phyloP scores from a whole-genome alignment of 2,113 vertebrate genomes.

The Potamarius usumacintae region DNA sequence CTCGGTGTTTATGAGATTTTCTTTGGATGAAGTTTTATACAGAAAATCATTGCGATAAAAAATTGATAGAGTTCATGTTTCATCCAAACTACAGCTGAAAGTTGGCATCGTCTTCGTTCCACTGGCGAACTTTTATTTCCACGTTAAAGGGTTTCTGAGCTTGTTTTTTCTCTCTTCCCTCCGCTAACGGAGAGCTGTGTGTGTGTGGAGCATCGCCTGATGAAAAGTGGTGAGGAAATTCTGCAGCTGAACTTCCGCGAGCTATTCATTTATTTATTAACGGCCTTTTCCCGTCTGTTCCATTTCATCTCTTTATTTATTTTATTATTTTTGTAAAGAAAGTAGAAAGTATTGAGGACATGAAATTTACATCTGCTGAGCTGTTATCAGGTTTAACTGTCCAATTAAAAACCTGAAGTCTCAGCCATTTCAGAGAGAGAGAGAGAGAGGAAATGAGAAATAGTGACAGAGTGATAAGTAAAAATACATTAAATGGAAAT shows the following conservation, averaged over 20 bases:
- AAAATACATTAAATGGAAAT: neutral
- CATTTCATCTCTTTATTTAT: neutral
- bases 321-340: neutral
- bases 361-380: conserved; percentile 20
- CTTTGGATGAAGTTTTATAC: neutral
- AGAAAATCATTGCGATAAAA: neutral
- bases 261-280: neutral
- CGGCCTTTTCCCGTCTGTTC: neutral
- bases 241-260: neutral
- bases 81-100: neutral
- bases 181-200: neutral
- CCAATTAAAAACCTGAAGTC: neutral
- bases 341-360: neutral
- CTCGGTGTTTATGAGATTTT: neutral
- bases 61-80: neutral
- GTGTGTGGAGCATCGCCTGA: neutral
- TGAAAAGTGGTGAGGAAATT: neutral
- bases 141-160: neutral
- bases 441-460: neutral
- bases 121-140: neutral
- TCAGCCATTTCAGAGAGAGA: neutral
- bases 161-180: neutral
- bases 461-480: neutral
- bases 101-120: neutral
- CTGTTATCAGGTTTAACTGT: neutral